Percentiles rank a stretch among this genome's conserved stretches.
Conservation (phyloP, 2,113 vertebrate genomes). For the Eulemur rufifrons region DNA sequence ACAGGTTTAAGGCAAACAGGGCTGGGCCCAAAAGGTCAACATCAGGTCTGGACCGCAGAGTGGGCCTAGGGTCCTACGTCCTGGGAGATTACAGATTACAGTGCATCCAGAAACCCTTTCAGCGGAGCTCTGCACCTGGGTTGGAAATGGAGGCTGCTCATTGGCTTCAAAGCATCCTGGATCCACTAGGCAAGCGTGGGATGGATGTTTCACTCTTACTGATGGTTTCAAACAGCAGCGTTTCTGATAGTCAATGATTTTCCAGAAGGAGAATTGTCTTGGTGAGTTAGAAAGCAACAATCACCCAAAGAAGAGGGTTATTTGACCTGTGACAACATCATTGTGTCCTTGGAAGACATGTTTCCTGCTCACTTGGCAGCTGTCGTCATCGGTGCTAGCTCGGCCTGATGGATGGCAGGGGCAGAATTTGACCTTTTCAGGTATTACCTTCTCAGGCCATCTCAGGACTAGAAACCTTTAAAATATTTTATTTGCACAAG, state of each 20-base stretch:
- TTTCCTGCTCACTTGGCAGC: neutral
- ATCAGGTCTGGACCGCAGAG: neutral
- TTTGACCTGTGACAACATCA: neutral
- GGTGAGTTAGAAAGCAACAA: neutral
- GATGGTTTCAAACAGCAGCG: neutral
- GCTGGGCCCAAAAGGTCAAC: neutral
- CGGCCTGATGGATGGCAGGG: neutral
- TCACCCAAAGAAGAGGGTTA: neutral
- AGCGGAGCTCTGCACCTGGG: neutral
- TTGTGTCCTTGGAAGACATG: neutral
- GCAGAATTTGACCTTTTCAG: neutral
- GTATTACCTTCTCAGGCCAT: neutral
- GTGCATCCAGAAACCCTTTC: neutral
- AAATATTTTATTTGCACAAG: neutral
- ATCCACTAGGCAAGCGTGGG: neutral
- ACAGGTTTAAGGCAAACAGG: neutral
- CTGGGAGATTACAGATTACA: neutral
- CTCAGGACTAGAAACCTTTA: neutral
- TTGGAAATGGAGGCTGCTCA: neutral
- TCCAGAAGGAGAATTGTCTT: neutral
- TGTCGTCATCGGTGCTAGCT: neutral
- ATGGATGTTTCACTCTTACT: neutral
- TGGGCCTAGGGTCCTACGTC: neutral
- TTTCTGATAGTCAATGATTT: neutral
- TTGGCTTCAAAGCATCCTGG: neutral